Conservation (phyloP, 2,888 invertebrate genomes). For the Lumbricus terrestris region DNA sequence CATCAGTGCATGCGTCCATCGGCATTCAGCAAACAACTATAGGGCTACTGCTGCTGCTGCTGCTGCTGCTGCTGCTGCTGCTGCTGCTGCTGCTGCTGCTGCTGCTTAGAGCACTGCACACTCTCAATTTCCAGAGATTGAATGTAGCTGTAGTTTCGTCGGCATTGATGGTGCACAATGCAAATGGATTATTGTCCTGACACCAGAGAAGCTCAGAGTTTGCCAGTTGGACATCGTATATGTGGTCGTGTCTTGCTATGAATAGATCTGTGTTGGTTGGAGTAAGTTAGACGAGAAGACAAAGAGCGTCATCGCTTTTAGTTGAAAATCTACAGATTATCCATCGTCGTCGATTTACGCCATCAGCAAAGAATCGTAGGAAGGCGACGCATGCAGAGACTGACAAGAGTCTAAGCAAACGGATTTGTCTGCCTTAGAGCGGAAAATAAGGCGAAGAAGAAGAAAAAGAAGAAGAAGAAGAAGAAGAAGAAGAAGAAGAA, state of each 20-base stretch:
- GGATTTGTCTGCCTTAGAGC: background rate
- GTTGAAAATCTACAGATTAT: background rate
- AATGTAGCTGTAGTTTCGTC: background rate
- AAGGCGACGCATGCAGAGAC: background rate
- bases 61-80: background rate
- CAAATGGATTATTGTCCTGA: background rate
- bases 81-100: background rate
- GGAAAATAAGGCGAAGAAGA: background rate
- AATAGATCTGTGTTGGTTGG: background rate
- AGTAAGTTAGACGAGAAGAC: background rate
- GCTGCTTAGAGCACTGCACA: background rate
- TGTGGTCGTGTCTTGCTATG: background rate
- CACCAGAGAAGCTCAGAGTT: background rate
- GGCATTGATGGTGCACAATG: background rate
- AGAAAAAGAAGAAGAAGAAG: background rate
- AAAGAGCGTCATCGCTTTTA: background rate
- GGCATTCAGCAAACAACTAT: background rate
- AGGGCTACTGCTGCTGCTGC: background rate
- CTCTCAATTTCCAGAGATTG: background rate
- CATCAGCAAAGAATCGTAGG: background rate
- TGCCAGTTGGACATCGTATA: background rate
- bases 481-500: too few species aligned
- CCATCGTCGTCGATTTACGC: background rate
- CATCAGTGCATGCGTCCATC: background rate
- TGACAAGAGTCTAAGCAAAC: background rate